Percentiles rank a stretch among this genome's conserved stretches.
Evolutionary conservation across 2,113 vertebrate genomes (phyloP).

Genomic region (Rattus norvegicus): DNA sequence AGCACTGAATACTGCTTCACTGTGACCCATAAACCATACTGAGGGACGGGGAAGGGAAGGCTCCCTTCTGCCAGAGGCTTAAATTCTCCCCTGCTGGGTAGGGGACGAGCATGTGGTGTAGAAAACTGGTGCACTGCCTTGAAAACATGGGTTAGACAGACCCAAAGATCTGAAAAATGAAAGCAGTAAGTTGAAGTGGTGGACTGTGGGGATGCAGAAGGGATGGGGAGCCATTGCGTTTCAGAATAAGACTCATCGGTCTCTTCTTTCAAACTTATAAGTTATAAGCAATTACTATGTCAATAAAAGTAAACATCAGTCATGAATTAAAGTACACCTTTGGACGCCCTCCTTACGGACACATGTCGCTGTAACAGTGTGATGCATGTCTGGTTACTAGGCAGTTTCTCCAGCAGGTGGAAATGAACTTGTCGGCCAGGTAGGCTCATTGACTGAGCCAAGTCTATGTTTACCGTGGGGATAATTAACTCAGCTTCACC

Average conservation of each 20-base stretch:
- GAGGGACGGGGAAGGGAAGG: neutral
- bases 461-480: slow-evolving; percentile 48
- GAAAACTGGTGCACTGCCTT: neutral
- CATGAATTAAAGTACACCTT: neutral
- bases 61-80: neutral
- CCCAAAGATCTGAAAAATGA: neutral
- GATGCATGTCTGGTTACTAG: slow-evolving; percentile 35
- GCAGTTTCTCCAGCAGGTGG: slow-evolving; percentile 1
- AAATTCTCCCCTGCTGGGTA: neutral
- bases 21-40: neutral
- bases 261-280: slow-evolving; percentile 37
- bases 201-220: neutral
- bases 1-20: slow-evolving; percentile 20
- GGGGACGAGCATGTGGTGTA: neutral
- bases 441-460: slow-evolving; percentile 57
- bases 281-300: neutral
- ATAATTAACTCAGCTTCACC: slow-evolving; percentile 64
- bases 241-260: neutral
- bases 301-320: slow-evolving; percentile 30
- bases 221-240: neutral
- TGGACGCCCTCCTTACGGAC: neutral
- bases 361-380: neutral
- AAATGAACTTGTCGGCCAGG: neutral
- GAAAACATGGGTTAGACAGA: neutral
- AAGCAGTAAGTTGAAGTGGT: neutral